A percentile compares a stretch with the other conserved stretches of the same genome.
Evolutionary conservation across 2,888 invertebrate genomes (phyloP).

Genomic region (Noctuana brunneofusca): DNA sequence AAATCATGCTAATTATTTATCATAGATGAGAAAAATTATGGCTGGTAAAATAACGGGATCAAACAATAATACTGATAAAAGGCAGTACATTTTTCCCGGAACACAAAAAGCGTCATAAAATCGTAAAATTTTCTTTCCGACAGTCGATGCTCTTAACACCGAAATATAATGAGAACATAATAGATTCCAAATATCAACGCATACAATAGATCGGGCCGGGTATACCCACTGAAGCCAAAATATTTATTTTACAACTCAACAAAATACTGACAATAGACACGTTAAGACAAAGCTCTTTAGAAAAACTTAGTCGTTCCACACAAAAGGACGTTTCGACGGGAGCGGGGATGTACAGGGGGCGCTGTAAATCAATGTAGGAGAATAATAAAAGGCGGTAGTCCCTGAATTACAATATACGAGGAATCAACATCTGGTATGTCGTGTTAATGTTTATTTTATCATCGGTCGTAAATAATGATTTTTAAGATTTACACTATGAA

Average conservation of each 20-base stretch:
- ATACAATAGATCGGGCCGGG: constrained; percentile 57
- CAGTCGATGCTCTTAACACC: neutral
- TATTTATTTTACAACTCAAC: constrained; percentile 69
- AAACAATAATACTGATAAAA: neutral
- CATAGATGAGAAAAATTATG: neutral
- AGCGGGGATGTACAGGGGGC: constrained; percentile 50
- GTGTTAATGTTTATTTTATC: neutral
- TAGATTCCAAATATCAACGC: constrained; percentile 42
- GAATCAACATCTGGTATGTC: constrained; percentile 28
- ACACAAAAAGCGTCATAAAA: constrained; percentile 13
- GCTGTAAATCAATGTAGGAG: constrained; percentile 63
- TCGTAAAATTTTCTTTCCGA: neutral
- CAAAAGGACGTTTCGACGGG: constrained; percentile 72
- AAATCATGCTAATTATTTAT: neutral
- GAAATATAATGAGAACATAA: constrained; percentile 35
- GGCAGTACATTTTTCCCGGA: neutral
- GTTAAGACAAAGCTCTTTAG: constrained; percentile 71
- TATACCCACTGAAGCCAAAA: constrained; percentile 59
- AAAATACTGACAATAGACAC: constrained; percentile 63
- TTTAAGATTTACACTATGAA: too few species aligned
- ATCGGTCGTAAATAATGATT: neutral
- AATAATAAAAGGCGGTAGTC: constrained; percentile 56
- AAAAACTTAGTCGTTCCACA: constrained; percentile 66
- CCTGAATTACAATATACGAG: constrained; percentile 11
- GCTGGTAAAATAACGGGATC: neutral